Percentiles rank a stretch among this genome's conserved stretches.
Evolutionary conservation across 2,888 invertebrate species (phyloP).

Genomic region (Dioctria rufipes): DNA sequence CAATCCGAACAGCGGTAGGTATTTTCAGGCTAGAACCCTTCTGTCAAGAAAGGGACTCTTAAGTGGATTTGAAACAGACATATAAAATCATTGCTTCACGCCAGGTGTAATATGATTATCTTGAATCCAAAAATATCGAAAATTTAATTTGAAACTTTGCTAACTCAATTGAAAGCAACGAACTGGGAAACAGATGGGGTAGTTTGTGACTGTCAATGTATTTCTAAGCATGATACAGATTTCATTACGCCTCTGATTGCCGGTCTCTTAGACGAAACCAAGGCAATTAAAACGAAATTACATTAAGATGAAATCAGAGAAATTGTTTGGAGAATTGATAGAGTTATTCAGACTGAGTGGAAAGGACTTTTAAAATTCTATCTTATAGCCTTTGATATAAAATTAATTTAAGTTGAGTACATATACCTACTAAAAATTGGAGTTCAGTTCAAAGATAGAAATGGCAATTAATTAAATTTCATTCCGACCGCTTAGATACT

Average conservation of each 20-base stretch:
- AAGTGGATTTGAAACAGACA: constrained; percentile 43
- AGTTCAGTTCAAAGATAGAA: background rate
- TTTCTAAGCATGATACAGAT: constrained; percentile 36
- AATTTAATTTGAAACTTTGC: constrained; percentile 50
- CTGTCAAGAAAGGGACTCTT: constrained; percentile 25
- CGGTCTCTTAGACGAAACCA: constrained; percentile 41
- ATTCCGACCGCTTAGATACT: background rate
- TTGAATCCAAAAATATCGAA: constrained; percentile 46
- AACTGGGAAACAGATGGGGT: constrained; percentile 45
- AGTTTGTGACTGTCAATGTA: constrained; percentile 22
- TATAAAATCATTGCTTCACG: constrained; percentile 42
- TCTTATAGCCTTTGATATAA: constrained; percentile 30
- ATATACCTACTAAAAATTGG: background rate
- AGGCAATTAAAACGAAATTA: constrained; percentile 48
- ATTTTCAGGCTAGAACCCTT: constrained; percentile 15
- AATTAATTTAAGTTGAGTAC: constrained; percentile 34
- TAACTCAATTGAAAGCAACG: constrained; percentile 37
- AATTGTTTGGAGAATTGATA: constrained; percentile 38
- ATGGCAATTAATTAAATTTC: background rate
- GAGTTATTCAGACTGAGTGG: background rate
- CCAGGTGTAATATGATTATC: constrained; percentile 48
- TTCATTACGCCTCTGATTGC: constrained; percentile 43
- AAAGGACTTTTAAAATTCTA: constrained; percentile 6
- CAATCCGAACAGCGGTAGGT: constrained; percentile 2
- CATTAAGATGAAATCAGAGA: constrained; percentile 45